Base-by-base conservation (phyloP, 2,888 invertebrate species). In the Trimorus sp. region DNA sequence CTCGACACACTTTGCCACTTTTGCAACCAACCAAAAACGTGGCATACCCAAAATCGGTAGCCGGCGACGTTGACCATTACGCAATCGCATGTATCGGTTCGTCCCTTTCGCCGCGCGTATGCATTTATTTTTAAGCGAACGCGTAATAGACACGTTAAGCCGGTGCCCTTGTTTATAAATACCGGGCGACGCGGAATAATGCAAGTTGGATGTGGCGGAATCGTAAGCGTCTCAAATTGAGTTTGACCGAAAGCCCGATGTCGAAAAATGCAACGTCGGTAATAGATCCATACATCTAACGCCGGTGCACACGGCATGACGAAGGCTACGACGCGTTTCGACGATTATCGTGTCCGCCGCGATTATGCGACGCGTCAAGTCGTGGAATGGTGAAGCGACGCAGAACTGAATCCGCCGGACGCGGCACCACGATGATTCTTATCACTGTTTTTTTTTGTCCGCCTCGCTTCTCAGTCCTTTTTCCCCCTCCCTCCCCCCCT, bases 341-440 rank as follows among this genome's bases (percentile, higher is more conserved):
- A 85, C 88, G 90, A 90, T 91, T 90, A 90, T 89, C 88, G 87
- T 87, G 90, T 90, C 90, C 89, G 89, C 89, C 89, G 88, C 88
- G 89, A 91, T 90, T 90, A 89, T 87, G 87, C 87, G 87, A 84
- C 85, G 87, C 88, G 90, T 89, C 89, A 86, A 86, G 81, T 85
- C 84, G 85, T 84, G 77, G 85, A 86, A 85, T 84, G 84, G 76
- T 79, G 73, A 79, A 68, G 68, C 79, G 79, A 79, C 79, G 79
- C 79, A 79, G 79, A 79, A 74, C 79, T 68, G 66, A 79, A 79
- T 79, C 66, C 77, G 59, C 83, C 79, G 83, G 84, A 79, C 81
- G 83, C 83, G 82, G 80, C 82, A 83, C 79, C 82, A 75, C 84
- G 84, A 86, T 86, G 86, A 90, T 89, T 89, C 88, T 89, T 89